Conservation (phyloP, 2,888 invertebrate genomes). For the Orchesella flavescens region DNA sequence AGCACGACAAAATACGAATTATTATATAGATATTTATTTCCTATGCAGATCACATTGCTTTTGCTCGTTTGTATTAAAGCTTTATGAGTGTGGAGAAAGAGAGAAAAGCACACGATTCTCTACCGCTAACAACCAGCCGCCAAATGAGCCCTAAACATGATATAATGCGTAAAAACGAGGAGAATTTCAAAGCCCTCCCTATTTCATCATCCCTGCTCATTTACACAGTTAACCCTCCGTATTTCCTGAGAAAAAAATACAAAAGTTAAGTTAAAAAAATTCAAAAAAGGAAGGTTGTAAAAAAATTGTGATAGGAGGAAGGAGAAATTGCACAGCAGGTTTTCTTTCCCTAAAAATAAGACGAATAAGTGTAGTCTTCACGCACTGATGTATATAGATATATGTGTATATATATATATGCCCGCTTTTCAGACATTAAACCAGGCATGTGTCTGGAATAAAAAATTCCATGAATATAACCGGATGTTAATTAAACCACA, state of each 20-base stretch:
- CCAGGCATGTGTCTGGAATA: conserved; percentile 27
- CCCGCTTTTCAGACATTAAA: conserved; percentile 20
- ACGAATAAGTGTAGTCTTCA: too few species aligned
- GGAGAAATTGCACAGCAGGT: not conserved
- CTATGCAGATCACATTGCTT: conserved; percentile 58
- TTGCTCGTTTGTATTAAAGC: not conserved
- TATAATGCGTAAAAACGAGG: conserved; percentile 31
- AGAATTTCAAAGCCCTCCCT: conserved; percentile 8
- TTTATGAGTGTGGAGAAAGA: conserved; percentile 7
- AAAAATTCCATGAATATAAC: conserved; percentile 41
- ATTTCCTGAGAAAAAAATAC: conserved; percentile 25
- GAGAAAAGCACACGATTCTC: conserved; percentile 31
- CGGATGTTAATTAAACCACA: conserved; percentile 57
- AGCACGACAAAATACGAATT: conserved; percentile 39
- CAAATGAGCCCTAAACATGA: conserved; percentile 55
- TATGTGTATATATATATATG: not conserved
- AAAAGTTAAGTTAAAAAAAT: conserved; percentile 20
- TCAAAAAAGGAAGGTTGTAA: conserved; percentile 15
- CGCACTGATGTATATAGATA: too few species aligned
- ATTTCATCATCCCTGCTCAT: conserved; percentile 38
- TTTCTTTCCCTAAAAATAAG: not conserved
- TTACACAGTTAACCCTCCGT: conserved; percentile 42
- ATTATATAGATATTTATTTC: conserved; percentile 55
- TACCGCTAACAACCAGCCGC: conserved; percentile 49
- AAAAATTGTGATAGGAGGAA: not conserved